phyloP scores from a whole-genome alignment of 2,113 vertebrate species.

The Propithecus coquereli region DNA sequence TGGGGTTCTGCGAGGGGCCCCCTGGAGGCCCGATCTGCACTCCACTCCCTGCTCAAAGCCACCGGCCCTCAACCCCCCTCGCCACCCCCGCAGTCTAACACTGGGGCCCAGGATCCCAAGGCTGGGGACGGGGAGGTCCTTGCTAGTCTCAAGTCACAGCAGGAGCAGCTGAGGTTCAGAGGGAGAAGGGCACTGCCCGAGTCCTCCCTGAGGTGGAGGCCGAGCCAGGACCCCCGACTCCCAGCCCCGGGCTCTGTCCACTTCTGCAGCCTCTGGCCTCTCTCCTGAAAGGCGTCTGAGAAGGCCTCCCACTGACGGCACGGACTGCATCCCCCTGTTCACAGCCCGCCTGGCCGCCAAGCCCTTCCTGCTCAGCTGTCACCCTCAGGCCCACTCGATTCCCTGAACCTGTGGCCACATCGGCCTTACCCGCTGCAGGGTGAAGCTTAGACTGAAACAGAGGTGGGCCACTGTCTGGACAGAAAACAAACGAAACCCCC shows the following conservation, averaged over 20 bases:
- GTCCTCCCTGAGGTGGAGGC: not conserved
- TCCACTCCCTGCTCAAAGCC: not conserved
- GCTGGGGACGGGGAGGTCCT: not conserved
- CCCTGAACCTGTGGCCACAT: not conserved
- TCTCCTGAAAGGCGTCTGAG: not conserved
- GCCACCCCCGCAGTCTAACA: not conserved
- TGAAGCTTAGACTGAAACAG: not conserved
- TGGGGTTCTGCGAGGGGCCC: not conserved
- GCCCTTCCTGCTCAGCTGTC: rapidly evolving
- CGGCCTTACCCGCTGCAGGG: not conserved
- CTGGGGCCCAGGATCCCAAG: not conserved
- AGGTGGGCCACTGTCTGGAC: not conserved
- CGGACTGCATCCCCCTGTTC: not conserved
- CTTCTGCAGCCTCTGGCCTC: not conserved
- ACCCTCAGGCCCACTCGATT: not conserved
- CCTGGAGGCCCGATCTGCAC: rapidly evolving
- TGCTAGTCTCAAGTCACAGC: not conserved
- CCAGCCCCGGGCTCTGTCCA: not conserved
- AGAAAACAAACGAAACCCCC: not conserved
- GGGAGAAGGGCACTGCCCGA: not conserved
- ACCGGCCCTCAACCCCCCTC: rapidly evolving
- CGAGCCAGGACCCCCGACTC: rapidly evolving
- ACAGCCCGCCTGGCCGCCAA: not conserved
- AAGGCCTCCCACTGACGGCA: not conserved
- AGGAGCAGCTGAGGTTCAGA: not conserved